Evolutionary conservation across 2,888 invertebrate species (phyloP), one percentile per base, ranked within the genome.

Genomic region (Eremobia ochroleuca): DNA sequence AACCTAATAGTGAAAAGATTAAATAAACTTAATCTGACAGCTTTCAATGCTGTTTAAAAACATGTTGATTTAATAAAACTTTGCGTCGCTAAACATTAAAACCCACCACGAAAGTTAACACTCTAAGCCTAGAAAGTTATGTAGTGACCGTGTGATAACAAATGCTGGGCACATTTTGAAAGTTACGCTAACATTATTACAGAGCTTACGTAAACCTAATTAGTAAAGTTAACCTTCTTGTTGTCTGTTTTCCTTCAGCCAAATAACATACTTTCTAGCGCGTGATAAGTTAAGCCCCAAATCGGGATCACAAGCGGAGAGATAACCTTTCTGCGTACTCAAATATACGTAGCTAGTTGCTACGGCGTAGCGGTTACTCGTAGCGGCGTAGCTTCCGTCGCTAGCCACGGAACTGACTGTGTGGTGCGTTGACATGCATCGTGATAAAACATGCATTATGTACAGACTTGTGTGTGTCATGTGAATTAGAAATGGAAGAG

Each of bases 311-410:
- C 40, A 52, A 69, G 37, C 43, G 77, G 15, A 28, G 31, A 64
- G 58, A 69, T 65, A 55, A 85, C 43, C 46, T 70, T 64, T 59
- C 40, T 64, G 31, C 34, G 21, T 71, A 43, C 37, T 40, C 9
- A n/a, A 66, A 81, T 76, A 55, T 52, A 77, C 68, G 71, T 72
- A 86, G 84, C 65, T 46, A 69, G 66, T 73, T 73, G 69, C 77
- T 78, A 81, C 85, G 81, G 79, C 78, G 81, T 81, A 81, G n/a
- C n/a, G n/a, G 37, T 75, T 76, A 13, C 15, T 75, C 76, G 85
- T 84, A 79, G 75, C 65, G 34, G 73, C 62, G 62, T 71, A 85
- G 62, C 72, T 46, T 67, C 67, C 52, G 46, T 4, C 37, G 11
- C 61, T 73, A 46, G 69, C 72, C 37, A 34, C 62, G 62, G 52